These are phyloP conservation scores for Aricia agestis DNA, from an alignment of 1,140 invertebrate genomes.

Conservation along the genomic window DNA sequence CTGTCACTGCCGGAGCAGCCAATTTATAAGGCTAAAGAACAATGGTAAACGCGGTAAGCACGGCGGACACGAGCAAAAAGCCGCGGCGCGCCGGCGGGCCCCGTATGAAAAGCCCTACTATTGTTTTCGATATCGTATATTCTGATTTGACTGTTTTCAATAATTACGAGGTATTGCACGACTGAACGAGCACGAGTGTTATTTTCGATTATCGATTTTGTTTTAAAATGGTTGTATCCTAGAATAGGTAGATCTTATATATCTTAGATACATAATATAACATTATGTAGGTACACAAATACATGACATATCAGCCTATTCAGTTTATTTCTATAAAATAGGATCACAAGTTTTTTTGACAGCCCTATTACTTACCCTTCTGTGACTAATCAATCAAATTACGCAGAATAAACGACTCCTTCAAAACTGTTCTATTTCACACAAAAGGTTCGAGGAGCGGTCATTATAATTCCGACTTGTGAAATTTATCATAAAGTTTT, in stretches of 20 bases:
- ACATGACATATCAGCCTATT: no score
- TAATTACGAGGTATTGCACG: background rate
- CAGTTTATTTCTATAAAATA: no score
- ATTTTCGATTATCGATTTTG: background rate
- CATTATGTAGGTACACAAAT: no score
- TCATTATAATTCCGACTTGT: constrained; percentile 5
- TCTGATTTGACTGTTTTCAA: background rate
- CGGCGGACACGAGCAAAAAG: constrained; percentile 57
- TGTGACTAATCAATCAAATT: background rate
- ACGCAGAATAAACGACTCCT: background rate
- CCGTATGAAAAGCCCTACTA: constrained; percentile 37
- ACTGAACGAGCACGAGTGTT: background rate
- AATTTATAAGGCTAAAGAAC: constrained; percentile 69
- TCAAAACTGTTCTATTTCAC: constrained; percentile 17
- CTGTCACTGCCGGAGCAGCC: constrained; percentile 65
- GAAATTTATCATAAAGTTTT: constrained; percentile 12
- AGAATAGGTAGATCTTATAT: no score
- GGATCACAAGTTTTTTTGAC: background rate
- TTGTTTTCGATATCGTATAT: constrained; percentile 30
- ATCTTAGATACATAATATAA: no score
- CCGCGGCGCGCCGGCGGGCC: constrained; percentile 36
- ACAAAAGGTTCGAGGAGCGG: constrained; percentile 1
- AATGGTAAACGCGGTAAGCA: constrained; percentile 71
- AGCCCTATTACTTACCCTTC: background rate
- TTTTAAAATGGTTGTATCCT: no score